Evolutionary conservation across 2,888 invertebrate species (phyloP), one percentile per base, ranked within the genome.

Genomic region (Lasioglossum figueresi): DNA sequence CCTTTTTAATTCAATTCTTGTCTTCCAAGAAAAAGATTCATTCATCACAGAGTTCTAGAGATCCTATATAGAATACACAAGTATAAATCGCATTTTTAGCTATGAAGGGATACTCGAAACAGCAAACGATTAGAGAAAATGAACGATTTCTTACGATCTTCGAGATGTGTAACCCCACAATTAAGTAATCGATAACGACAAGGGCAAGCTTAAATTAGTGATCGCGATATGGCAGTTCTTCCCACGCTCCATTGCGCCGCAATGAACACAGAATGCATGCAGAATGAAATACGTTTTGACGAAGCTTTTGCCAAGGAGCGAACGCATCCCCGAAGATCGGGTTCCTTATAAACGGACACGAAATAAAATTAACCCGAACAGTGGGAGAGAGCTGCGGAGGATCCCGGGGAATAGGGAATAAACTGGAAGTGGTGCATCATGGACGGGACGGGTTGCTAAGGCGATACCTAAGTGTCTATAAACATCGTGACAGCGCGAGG

Each of bases 401-500:
- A 19, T 72, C 84, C 71, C 72, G 40, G 45, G 73, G 68, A 68
- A 68, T 68, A 75, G 79, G 48, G 43, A 82, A 79, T 70, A 43
- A 76, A 43, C 63, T 76, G 68, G 75, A 80, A 87, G 76, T 75
- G 76, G 68, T 48, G 73, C 75, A 80, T 74, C 88, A 74, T 75
- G 71, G 70, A 77, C 75, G 52, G 52, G 72, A 68, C 74, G 71
- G 37, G 56, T 83, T 63, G 74, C 40, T 79, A 88, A 88, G 85
- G 79, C 77, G 87, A 52, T 76, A 83, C 83, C 83, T 79, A 86
- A 86, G 85, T 88, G 88, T 91, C 88, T 89, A 92, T 91, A 91
- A 91, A 92, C 91, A 92, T 91, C 88, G 86, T 70, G 85, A 86
- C 80, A 80, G 84, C 80, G 73, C 84, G 82, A 89, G 86, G 88